phyloP scores from a whole-genome alignment of 2,113 vertebrate genomes.

The Leptosomus discolor region DNA sequence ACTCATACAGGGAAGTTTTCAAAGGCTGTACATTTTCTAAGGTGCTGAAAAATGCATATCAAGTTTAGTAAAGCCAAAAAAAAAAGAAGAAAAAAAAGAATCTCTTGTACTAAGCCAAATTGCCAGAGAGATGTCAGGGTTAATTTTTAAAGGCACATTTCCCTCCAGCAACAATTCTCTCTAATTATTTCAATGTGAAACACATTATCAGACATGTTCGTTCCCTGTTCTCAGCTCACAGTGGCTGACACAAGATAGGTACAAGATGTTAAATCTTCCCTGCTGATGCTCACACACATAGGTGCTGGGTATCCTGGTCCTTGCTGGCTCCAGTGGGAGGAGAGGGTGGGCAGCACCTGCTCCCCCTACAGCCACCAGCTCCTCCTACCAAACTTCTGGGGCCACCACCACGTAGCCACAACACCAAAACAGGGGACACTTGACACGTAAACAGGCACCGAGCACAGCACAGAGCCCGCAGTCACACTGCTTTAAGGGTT shows the following conservation, averaged over 20 bases:
- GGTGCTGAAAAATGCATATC: slow-evolving; percentile 10
- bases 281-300: not conserved
- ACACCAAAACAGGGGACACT: fast-evolving
- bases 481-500: not conserved
- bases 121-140: slow-evolving; percentile 59
- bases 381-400: not conserved
- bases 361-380: not conserved
- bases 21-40: not conserved
- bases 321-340: not conserved
- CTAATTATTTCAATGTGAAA: slow-evolving; percentile 73
- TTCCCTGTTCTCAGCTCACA: slow-evolving; percentile 45
- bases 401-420: fast-evolving
- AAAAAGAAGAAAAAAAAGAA: not conserved
- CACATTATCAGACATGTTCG: slow-evolving; percentile 59
- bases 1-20: not conserved
- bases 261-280: slow-evolving; percentile 34
- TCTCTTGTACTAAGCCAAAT: slow-evolving; percentile 22
- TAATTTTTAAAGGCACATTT: slow-evolving; percentile 72
- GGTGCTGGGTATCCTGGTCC: not conserved
- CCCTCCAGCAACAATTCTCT: slow-evolving; percentile 68
- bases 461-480: fast-evolving
- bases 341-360: not conserved
- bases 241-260: slow-evolving; percentile 43
- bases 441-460: fast-evolving
- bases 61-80: not conserved